phyloP scores from a whole-genome alignment of 2,888 invertebrate species.

The Dusona sp. region DNA sequence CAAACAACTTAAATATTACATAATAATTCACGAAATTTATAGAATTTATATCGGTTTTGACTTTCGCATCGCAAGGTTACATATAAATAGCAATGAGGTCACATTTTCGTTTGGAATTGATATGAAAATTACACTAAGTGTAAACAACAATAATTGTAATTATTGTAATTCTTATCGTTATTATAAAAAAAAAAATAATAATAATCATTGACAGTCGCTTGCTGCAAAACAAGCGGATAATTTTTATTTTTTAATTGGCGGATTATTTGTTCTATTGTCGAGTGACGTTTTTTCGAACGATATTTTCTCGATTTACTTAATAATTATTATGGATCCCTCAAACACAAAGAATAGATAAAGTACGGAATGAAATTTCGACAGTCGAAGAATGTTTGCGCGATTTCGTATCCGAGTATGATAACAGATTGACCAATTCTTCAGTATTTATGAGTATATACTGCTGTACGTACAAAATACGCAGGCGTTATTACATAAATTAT shows the following conservation, averaged over 20 bases:
- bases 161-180: background rate
- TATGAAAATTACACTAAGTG: background rate
- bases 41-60: background rate
- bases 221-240: background rate
- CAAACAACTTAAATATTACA: background rate
- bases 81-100: background rate
- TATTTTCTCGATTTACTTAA: background rate
- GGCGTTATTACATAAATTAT: background rate
- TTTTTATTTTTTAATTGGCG: background rate
- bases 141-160: background rate
- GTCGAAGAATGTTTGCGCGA: slow-evolving; percentile 1
- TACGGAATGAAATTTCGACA: slow-evolving; percentile 1
- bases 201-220: background rate
- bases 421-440: slow-evolving; percentile 26
- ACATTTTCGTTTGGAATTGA: background rate
- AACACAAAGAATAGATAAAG: slow-evolving; percentile 13
- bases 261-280: background rate
- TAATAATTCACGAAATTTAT: background rate
- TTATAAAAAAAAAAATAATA: background rate
- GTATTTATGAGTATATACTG: background rate
- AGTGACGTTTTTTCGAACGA: background rate
- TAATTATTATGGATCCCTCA: background rate
- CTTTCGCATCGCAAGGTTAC: background rate
- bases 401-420: slow-evolving; percentile 28
- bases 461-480: background rate